A percentile compares a stretch with the other conserved stretches of the same genome.
These are phyloP conservation scores for Dermochelys coriacea DNA, from an alignment of 2,797 vertebrate species.

Conservation along the genomic window DNA sequence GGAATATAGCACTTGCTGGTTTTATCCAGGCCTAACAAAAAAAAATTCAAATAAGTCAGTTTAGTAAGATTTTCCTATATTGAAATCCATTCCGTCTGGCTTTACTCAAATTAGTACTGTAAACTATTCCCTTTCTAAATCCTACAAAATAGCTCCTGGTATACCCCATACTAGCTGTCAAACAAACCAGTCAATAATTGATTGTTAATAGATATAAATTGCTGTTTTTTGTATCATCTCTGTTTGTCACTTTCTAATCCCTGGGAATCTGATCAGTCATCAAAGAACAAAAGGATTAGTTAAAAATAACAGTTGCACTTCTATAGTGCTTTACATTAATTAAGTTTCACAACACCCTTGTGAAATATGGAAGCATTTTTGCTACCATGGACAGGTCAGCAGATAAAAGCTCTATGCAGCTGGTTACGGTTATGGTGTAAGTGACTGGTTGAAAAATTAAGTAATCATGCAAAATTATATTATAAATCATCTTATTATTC, in stretches of 20 bases:
- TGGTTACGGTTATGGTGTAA: not conserved
- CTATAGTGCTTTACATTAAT: constrained; percentile 47
- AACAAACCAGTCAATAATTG: constrained; percentile 15
- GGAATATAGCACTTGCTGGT: not conserved
- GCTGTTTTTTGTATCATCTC: not conserved
- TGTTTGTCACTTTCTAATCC: constrained; percentile 14
- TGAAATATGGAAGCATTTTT: constrained; percentile 25
- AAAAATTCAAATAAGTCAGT: not conserved
- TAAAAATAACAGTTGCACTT: constrained; percentile 41
- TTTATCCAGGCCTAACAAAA: not conserved
- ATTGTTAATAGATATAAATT: constrained; percentile 35
- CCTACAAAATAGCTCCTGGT: not conserved
- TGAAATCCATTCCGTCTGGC: not conserved
- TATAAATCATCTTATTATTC: not conserved
- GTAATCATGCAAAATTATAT: constrained; percentile 1
- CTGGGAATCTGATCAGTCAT: constrained; percentile 30
- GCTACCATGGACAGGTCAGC: constrained; percentile 29
- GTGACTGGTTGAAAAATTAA: constrained; percentile 12
- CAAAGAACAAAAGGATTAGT: constrained; percentile 45
- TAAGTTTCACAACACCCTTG: constrained; percentile 52
- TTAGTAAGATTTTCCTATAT: not conserved
- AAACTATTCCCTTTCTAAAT: not conserved
- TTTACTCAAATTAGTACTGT: not conserved
- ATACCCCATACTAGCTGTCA: not conserved
- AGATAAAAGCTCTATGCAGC: not conserved